Evolutionary conservation across 1,140 invertebrate genomes (phyloP), one percentile per base, ranked within the genome.

Genomic region (Drosophila elegans): DNA sequence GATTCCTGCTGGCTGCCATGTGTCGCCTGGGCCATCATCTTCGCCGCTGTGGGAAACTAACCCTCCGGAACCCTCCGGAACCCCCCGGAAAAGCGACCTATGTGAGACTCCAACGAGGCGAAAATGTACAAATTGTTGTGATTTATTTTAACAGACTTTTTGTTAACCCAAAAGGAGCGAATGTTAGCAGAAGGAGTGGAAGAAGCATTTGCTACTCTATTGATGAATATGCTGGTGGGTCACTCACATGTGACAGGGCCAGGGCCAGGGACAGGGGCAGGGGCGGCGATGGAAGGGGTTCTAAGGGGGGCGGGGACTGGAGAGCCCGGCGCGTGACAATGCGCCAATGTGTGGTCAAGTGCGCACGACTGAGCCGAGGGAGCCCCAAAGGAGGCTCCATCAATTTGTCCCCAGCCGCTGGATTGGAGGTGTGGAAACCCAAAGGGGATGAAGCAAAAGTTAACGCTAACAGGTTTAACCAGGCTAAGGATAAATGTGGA

Each of bases 81-180:
- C 38, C 63, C 34, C 34, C 16, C 12, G 9, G 12, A 36, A 25
- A 29, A 10, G 63, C 42, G 6, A 53, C 55, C 21, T 46, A 56
- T 46, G 51, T 29, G 16, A 44, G 29, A 44, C 61, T 75, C 83
- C 82, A 86, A 82, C 82, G 83, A 86, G 78, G 74, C 82, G 83
- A 86, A 86, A 86, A 88, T 88, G 83, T 86, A 86, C 83, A 86
- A 86, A 86, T 86, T 86, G 82, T 86, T 86, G 82, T 86, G 82
- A 86, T 86, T 86, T 86, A 86, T 86, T 86, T 86, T 86, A 86
- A 86, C 82, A 86, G 82, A 86, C 88, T 86, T 82, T 86, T 80
- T 76, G 83, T 86, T 86, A 88, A 88, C 79, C 83, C 66, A 82
- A 75, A 45, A 51, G 44, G 46, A 55, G 56, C 10, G 41, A 63